Evolutionary conservation across 2,888 invertebrate species (phyloP).

Genomic region (Epinotia demarniana): DNA sequence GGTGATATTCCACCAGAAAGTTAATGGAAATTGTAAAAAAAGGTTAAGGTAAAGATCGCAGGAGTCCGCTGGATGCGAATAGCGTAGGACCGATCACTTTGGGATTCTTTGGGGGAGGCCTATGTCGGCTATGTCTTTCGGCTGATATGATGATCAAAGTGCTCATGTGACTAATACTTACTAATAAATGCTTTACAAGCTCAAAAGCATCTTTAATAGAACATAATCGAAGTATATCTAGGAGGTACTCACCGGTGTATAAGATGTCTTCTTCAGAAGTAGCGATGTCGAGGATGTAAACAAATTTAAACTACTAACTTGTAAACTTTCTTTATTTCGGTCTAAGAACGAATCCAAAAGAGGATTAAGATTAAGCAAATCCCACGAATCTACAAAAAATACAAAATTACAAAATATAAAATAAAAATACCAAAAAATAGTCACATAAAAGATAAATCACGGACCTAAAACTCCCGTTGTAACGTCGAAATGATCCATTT

Average conservation of each 20-base stretch:
- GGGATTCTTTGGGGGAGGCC: no score
- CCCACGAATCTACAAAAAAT: slow-evolving; percentile 68
- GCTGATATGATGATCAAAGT: no score
- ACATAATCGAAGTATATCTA: neutral
- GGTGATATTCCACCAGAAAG: slow-evolving; percentile 4
- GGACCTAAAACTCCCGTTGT: slow-evolving; percentile 64
- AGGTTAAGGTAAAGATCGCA: no score
- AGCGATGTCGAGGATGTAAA: slow-evolving; percentile 55
- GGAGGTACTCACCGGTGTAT: slow-evolving; percentile 53
- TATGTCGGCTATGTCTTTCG: no score
- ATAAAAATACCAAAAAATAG: slow-evolving; percentile 43
- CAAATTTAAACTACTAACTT: slow-evolving; percentile 4
- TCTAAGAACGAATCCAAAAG: slow-evolving; percentile 54
- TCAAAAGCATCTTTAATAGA: no score
- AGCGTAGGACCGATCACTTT: no score
- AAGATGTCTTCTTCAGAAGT: slow-evolving; percentile 58
- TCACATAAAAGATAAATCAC: slow-evolving; percentile 49
- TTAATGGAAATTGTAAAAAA: no score
- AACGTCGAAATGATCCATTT: slow-evolving; percentile 63
- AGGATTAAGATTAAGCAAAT: slow-evolving; percentile 63
- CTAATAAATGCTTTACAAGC: no score
- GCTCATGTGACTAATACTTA: no score
- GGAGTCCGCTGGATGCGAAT: no score
- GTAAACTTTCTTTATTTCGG: slow-evolving; percentile 29
- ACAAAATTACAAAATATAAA: slow-evolving; percentile 57